Evolutionary conservation across 2,797 vertebrate genomes (phyloP).

Genomic region (Chelmon rostratus): DNA sequence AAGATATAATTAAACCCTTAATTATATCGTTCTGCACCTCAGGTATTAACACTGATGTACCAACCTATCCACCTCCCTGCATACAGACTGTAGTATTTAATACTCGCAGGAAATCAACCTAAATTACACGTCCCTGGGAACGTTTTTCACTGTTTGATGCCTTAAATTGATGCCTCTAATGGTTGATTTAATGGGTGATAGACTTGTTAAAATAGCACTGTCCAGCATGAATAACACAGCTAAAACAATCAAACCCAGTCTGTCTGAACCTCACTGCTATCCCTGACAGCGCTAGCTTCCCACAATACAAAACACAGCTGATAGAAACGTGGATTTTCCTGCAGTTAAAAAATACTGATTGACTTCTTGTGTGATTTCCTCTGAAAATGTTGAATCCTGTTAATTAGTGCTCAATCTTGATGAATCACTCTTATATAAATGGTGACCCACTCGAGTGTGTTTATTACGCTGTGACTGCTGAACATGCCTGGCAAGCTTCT

Average conservation of each 20-base stretch:
- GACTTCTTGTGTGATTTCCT: background rate
- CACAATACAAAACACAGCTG: background rate
- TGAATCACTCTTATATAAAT: conserved; percentile 48
- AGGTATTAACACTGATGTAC: conserved; percentile 69
- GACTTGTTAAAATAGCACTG: conserved; percentile 24
- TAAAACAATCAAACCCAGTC: conserved; percentile 17
- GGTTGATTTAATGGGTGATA: conserved; percentile 26
- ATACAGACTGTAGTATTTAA: conserved; percentile 57
- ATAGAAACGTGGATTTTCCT: background rate
- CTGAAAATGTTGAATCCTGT: background rate
- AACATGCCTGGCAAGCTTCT: conserved; percentile 25
- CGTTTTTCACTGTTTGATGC: conserved; percentile 56
- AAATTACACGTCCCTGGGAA: conserved; percentile 57
- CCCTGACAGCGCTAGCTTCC: background rate
- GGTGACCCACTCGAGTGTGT: conserved; percentile 22
- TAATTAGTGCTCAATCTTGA: conserved; percentile 34
- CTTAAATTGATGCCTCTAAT: conserved; percentile 26
- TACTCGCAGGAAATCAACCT: conserved; percentile 52
- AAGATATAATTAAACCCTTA: conserved; percentile 74
- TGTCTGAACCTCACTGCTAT: conserved; percentile 4
- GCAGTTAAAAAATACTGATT: background rate
- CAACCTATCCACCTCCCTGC: conserved; percentile 64
- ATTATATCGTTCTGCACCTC: conserved; percentile 74
- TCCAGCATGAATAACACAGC: conserved; percentile 19
- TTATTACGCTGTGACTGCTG: conserved; percentile 15